Conservation (phyloP, 1,140 invertebrate genomes). For the Steinernema khuongi region DNA sequence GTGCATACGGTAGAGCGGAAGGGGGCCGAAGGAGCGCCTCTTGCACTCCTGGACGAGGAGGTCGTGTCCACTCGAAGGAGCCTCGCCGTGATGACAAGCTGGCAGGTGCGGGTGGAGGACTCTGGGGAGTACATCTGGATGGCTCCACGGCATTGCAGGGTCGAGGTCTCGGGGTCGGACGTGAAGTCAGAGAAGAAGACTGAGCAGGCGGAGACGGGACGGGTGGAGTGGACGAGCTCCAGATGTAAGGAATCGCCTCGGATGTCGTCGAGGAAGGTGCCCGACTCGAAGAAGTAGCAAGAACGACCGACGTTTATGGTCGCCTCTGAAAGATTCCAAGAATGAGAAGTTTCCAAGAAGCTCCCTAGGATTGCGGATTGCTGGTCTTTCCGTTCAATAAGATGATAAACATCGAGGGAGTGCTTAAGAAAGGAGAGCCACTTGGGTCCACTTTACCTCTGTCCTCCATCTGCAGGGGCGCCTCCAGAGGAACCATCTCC, state of each 20-base stretch:
- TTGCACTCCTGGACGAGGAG: background rate
- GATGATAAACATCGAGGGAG: too few species aligned
- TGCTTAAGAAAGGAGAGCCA: too few species aligned
- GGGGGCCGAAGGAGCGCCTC: background rate
- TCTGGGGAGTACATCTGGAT: background rate
- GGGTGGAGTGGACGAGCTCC: background rate
- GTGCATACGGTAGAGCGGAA: background rate
- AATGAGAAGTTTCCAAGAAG: too few species aligned
- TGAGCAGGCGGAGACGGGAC: background rate
- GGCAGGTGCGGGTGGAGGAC: background rate
- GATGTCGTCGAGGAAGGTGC: background rate
- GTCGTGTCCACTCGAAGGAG: background rate
- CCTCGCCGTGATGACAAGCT: background rate
- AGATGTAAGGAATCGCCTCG: background rate
- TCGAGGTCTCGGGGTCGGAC: background rate
- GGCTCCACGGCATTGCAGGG: background rate
- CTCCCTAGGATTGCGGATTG: too few species aligned
- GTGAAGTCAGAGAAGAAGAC: background rate
- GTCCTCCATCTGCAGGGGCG: background rate
- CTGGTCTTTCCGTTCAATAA: too few species aligned
- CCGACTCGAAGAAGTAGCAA: background rate
- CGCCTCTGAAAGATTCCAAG: background rate
- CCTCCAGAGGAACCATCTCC: background rate
- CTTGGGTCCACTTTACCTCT: conserved; percentile 6
- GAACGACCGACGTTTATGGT: background rate